Evolutionary conservation across 1,140 invertebrate genomes (phyloP).

Genomic region (Plectus sambesii): DNA sequence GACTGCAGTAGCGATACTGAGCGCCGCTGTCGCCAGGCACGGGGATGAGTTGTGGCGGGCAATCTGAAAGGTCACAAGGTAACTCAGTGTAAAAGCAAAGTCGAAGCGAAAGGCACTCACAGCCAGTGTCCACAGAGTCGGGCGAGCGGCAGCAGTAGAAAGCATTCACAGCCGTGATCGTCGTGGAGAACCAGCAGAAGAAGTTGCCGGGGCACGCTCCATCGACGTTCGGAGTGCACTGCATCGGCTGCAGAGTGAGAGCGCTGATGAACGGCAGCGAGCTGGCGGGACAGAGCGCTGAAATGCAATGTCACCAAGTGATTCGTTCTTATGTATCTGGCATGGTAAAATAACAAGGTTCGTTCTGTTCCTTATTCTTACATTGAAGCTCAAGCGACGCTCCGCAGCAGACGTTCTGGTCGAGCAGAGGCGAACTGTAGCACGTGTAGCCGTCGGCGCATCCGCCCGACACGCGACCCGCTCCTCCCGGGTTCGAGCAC

Average conservation of each 20-base stretch:
- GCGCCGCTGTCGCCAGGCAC: slow-evolving; percentile 40
- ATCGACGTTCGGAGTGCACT: slow-evolving; percentile 45
- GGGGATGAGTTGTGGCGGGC: slow-evolving; percentile 40
- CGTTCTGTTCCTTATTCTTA: too few relatives aligned
- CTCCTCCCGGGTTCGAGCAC: slow-evolving; percentile 40
- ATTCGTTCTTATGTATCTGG: too few relatives aligned
- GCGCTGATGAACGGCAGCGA: slow-evolving; percentile 45
- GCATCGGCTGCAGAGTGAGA: slow-evolving; percentile 43
- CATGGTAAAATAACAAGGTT: too few relatives aligned
- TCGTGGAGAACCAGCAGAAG: slow-evolving; percentile 42
- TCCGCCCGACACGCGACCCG: slow-evolving; percentile 39
- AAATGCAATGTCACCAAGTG: too few relatives aligned
- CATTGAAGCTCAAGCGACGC: slow-evolving; percentile 40
- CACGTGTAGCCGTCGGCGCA: slow-evolving; percentile 44
- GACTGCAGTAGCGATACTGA: slow-evolving; percentile 40
- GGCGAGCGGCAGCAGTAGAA: slow-evolving; percentile 45
- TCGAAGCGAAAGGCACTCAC: slow-evolving; percentile 18
- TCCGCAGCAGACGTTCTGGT: slow-evolving; percentile 44
- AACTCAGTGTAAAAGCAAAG: background rate
- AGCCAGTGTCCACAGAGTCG: slow-evolving; percentile 41
- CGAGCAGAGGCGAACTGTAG: slow-evolving; percentile 36
- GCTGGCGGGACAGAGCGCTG: slow-evolving; percentile 37
- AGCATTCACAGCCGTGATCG: slow-evolving; percentile 41
- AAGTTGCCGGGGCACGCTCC: slow-evolving; percentile 41
- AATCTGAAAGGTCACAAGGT: slow-evolving; percentile 28